Conservation (phyloP, 1,140 invertebrate genomes). For the Hyphantria cunea region DNA sequence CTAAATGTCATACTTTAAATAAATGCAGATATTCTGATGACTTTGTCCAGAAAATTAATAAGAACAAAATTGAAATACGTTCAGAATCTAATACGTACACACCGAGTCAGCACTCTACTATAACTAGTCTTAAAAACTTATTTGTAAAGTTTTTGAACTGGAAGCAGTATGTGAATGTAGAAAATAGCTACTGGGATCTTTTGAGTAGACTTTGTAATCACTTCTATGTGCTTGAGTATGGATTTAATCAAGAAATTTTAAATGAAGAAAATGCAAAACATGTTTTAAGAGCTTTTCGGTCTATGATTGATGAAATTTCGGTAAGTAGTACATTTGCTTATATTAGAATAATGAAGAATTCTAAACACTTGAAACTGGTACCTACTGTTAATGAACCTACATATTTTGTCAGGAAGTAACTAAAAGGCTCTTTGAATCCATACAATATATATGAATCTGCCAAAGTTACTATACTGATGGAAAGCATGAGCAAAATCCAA, state of each 20-base stretch:
- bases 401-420: too few relatives aligned
- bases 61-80: constrained; percentile 40
- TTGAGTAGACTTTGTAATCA: constrained; percentile 61
- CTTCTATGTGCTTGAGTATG: constrained; percentile 65
- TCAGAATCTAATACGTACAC: constrained; percentile 37
- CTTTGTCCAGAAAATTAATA: constrained; percentile 30
- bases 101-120: constrained; percentile 40
- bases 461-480: too few relatives aligned
- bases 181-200: constrained; percentile 57
- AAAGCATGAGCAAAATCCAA: too few relatives aligned
- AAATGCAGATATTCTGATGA: constrained; percentile 24
- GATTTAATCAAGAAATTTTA: constrained; percentile 51
- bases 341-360: background rate
- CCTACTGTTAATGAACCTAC: too few relatives aligned
- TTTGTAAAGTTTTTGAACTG: constrained; percentile 70
- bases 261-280: constrained; percentile 53
- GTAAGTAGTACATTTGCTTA: constrained; percentile 46
- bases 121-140: constrained; percentile 49
- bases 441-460: too few relatives aligned
- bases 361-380: background rate
- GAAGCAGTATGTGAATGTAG: constrained; percentile 55
- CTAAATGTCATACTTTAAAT: constrained; percentile 50
- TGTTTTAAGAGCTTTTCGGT: constrained; percentile 52
- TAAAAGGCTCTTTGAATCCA: too few relatives aligned
- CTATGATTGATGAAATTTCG: constrained; percentile 48